Evolutionary conservation across 1,140 invertebrate genomes (phyloP).

Genomic region (Eupristina koningsbergeri): DNA sequence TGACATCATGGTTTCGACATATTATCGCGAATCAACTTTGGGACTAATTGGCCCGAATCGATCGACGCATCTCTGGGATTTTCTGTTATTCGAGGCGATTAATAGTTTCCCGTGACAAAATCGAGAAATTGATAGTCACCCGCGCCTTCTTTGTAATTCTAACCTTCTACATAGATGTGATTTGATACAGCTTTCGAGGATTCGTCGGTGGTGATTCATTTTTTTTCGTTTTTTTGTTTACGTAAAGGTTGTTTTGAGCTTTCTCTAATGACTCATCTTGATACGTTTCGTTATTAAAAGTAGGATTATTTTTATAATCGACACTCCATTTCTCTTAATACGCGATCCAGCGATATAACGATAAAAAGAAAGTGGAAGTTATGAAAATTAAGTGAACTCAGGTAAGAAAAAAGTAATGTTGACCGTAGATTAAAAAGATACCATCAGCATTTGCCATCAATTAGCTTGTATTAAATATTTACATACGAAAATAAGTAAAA

Average conservation of each 20-base stretch:
- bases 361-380: background rate
- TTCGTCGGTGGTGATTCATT: too few relatives aligned
- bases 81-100: constrained; percentile 60
- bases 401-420: background rate
- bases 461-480: background rate
- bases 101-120: background rate
- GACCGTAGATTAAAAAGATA: background rate
- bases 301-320: background rate
- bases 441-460: background rate
- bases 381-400: background rate
- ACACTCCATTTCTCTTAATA: background rate
- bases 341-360: background rate
- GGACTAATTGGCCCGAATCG: constrained; percentile 8
- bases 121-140: too few relatives aligned
- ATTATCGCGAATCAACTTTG: constrained; percentile 71
- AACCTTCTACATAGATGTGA: too few relatives aligned
- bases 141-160: too few relatives aligned
- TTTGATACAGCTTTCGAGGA: too few relatives aligned
- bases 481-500: constrained; percentile 6
- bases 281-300: background rate
- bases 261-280: background rate
- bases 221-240: too few relatives aligned
- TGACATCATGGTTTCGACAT: constrained; percentile 70
- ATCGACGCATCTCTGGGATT: too few relatives aligned
- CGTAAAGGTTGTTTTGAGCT: background rate